Base-by-base conservation (phyloP, 2,888 invertebrate genomes). In the Hedya salicella region DNA sequence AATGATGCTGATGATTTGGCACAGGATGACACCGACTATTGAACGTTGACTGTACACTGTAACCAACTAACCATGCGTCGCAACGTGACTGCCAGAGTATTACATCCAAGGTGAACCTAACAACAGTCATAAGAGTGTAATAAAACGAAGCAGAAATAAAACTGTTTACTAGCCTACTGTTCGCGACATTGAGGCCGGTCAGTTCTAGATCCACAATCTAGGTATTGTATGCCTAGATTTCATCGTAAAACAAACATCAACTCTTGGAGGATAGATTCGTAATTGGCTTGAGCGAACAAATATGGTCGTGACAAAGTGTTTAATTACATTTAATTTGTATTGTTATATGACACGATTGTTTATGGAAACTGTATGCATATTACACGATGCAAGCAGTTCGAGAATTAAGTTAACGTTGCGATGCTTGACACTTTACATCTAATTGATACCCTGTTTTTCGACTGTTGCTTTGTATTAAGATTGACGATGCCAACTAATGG, bases 131-230 rank as follows among this genome's bases (percentile, higher is more conserved):
- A 42, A 54, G 42, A 57, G 5, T 6, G 44, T 57, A 44, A 32
- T 57, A 57, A 57, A 57, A 4, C 19, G 11, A 21, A 42, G 14
- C 6, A 53, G 32, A 57, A 57, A 32, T 46, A 19, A 57, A 57
- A 46, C 17, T 44, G 44, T 57, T 57, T 46, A 57, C 57, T n/a
- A 46, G 57, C 57, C 25, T 46, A 57, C 57, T 32, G 19, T 46
- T 17, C 4, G 17, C 19, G 32, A 46, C 57, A 57, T 57, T 57
- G 57, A 8, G 57, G 44, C 1, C 30, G 57, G 57, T 57, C 44
- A 57, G 30, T 30, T 46, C 19, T 49, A 48, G 48, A 11, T 48
- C 9, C 36, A 36, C 6, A n/a, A n/a, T n/a, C n/a, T 25, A 25
- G 3, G 3, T 44, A 44, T 0, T 17, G 14, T 6, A 44, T 16